Evolutionary conservation across 2,797 vertebrate genomes (phyloP), one percentile per base, ranked within the genome.

Genomic region (Myotis myotis): DNA sequence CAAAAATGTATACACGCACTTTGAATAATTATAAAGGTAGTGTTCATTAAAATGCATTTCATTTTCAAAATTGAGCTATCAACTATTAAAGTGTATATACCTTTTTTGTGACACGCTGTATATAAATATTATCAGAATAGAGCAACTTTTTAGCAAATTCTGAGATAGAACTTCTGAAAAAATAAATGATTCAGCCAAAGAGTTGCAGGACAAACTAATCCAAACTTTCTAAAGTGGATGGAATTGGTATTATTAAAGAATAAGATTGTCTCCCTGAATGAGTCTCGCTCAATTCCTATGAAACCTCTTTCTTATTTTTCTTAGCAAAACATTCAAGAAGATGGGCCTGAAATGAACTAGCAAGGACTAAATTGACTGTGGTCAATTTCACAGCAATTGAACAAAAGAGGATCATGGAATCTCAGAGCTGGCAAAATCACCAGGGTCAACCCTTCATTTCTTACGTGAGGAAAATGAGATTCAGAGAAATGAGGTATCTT

Each of bases 351-450:
- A 92, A 93, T 93, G 51, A 94, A 89, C 74, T 86, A 64, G 2
- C 68, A 89, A 49, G 1, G 4, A 75, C 70, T 92, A 66, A 93
- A 78, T 51, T 49, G 47, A 79, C 57, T 79, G 20, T 68, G 55
- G 41, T 74, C 93, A 91, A 91, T 94, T 96, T 89, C 87, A 92
- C 70, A 95, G 68, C 75, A 96, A 93, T 30, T 80, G 87, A 93
- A 94, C 47, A 94, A 72, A 96, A 93, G 17, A 86, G n/a, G 44
- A 82, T 85, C 68, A 82, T 15, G 5, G 12, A 90, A 28, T 95
- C 44, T 72, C 53, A 68, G 82, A 79, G 30, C 8, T 51, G 44
- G 44, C 55, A 72, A 92, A 96, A 91, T 91, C n/a, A 68, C 60
- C 33, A 49, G n/a, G 20, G 30, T 95, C 60, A 91, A 36, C 4